Conservation (phyloP, 2,888 invertebrate genomes). For the Pseudococcus longispinus region DNA sequence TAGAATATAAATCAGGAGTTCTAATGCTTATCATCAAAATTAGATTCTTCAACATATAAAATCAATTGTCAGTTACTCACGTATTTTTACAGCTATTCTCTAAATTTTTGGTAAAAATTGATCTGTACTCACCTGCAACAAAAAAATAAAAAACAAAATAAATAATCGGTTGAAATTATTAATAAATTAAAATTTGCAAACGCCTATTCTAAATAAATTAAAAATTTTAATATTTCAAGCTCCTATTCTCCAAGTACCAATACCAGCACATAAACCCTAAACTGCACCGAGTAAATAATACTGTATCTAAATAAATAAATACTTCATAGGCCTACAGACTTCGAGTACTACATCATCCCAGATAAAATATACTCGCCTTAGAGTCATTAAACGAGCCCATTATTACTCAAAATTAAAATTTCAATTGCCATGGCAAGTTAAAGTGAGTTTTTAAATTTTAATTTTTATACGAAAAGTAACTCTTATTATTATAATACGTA, state of each 20-base stretch:
- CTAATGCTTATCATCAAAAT: no score
- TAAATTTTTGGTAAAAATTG: no score
- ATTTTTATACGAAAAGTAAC: background rate
- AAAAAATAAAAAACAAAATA: no score
- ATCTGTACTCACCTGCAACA: no score
- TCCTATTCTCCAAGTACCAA: background rate
- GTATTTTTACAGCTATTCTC: no score
- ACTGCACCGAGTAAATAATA: background rate
- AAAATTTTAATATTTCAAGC: no score
- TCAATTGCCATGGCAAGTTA: background rate
- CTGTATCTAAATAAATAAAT: background rate
- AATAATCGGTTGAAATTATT: no score
- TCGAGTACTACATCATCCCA: background rate
- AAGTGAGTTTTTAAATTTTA: background rate
- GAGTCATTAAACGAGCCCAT: background rate
- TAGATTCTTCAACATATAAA: no score
- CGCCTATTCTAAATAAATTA: no score
- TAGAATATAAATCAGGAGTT: no score
- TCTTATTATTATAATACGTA: background rate
- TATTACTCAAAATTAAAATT: background rate
- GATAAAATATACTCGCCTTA: background rate
- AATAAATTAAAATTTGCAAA: no score
- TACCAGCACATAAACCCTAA: background rate
- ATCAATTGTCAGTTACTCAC: no score
- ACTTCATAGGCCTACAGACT: background rate